These are phyloP conservation scores for Pteria penguin DNA, from an alignment of 2,888 invertebrate species.

Conservation along the genomic window DNA sequence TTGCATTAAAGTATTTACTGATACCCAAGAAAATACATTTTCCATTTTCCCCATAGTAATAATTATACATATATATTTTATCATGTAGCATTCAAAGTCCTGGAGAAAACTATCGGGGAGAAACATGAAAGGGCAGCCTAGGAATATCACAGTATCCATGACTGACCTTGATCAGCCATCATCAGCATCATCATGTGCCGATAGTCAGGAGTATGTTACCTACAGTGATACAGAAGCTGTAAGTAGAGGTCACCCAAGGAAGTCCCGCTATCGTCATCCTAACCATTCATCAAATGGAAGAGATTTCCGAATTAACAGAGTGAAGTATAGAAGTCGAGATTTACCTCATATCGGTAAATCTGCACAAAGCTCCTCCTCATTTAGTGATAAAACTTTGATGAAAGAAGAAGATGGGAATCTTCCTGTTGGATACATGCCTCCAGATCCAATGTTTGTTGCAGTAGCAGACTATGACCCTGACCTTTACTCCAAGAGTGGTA, in stretches of 20 bases:
- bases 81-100: no score
- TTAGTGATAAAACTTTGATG: conserved; percentile 12
- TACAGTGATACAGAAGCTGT: conserved; percentile 33
- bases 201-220: conserved; percentile 37
- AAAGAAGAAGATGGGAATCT: conserved; percentile 6
- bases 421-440: conserved; percentile 35
- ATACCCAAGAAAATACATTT: no score
- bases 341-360: conserved; percentile 33
- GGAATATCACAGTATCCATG: not conserved
- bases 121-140: not conserved
- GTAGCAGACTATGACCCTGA: conserved; percentile 73
- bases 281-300: conserved; percentile 16
- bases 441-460: conserved; percentile 59
- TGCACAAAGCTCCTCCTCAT: not conserved
- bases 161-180: conserved; percentile 51
- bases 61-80: no score
- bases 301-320: conserved; percentile 23
- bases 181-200: conserved; percentile 58
- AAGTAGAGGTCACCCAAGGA: not conserved
- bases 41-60: no score
- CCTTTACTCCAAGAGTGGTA: conserved; percentile 68
- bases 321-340: conserved; percentile 13
- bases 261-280: not conserved
- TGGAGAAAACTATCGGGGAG: no score
- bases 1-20: no score